phyloP scores from a whole-genome alignment of 2,888 invertebrate genomes.

The Nomada fabriciana region DNA sequence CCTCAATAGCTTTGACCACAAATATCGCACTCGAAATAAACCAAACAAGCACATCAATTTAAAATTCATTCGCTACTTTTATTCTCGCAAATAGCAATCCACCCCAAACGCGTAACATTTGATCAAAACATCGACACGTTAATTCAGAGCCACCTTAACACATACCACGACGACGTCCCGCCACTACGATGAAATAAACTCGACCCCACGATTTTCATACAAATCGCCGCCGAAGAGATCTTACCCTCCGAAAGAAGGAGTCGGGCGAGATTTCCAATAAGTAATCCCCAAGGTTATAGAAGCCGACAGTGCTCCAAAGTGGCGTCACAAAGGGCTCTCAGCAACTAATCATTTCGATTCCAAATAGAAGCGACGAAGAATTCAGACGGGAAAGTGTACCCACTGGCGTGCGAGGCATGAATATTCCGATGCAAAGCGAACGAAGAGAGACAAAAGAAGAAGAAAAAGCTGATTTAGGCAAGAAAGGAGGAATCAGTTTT shows the following conservation, averaged over 20 bases:
- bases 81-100: too few species aligned
- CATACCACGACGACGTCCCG: too few species aligned
- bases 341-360: constrained; percentile 5
- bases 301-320: too few species aligned
- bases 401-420: constrained; percentile 16
- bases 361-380: constrained; percentile 1
- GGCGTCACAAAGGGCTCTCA: not conserved
- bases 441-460: not conserved
- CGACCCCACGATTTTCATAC: not conserved
- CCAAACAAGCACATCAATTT: too few species aligned
- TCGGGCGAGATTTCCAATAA: not conserved
- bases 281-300: not conserved
- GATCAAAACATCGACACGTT: too few species aligned
- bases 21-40: too few species aligned
- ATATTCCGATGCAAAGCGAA: constrained; percentile 22
- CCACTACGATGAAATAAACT: not conserved
- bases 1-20: not conserved
- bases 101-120: too few species aligned
- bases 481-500: not conserved
- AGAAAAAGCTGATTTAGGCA: too few species aligned
- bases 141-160: too few species aligned
- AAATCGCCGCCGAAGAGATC: too few species aligned
- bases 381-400: not conserved
- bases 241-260: too few species aligned
- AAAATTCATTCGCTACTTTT: too few species aligned